A percentile compares a stretch with the other conserved stretches of the same genome.
Evolutionary conservation across 2,888 invertebrate species (phyloP).

Genomic region (Synergus umbraculus): DNA sequence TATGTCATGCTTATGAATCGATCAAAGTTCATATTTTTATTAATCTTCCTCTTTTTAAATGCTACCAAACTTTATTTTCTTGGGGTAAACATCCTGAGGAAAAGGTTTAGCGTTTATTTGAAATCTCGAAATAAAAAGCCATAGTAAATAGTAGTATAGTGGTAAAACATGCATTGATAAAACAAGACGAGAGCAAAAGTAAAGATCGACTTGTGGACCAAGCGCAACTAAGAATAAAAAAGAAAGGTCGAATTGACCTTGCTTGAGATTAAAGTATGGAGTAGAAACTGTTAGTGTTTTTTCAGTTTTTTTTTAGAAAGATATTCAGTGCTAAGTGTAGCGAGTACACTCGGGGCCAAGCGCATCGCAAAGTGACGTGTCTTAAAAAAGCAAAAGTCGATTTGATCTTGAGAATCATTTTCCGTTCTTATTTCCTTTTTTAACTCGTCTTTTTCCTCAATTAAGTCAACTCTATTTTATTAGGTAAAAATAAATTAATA

Average conservation of each 20-base stretch:
- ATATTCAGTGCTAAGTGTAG: neutral
- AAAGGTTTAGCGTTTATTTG: neutral
- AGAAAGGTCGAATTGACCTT: conserved; percentile 17
- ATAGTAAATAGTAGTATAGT: neutral
- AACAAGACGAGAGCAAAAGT: neutral
- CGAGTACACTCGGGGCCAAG: neutral
- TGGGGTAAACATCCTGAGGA: neutral
- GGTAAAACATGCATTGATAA: neutral
- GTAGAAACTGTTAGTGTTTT: neutral
- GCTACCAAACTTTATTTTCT: too few species aligned
- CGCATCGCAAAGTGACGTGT: too few species aligned
- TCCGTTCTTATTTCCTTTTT: too few species aligned
- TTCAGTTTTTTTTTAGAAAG: neutral
- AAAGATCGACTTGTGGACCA: neutral
- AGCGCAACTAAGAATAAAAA: conserved; percentile 16
- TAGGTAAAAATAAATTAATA: neutral
- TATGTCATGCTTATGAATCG: neutral
- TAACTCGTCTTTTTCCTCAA: too few species aligned
- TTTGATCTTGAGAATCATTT: too few species aligned
- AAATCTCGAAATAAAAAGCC: neutral
- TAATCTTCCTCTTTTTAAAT: neutral
- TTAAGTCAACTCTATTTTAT: too few species aligned
- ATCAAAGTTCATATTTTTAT: neutral
- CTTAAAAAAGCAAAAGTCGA: too few species aligned
- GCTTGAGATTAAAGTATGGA: neutral